phyloP scores from a whole-genome alignment of 2,797 vertebrate species.

The Adelosebastes latens region DNA sequence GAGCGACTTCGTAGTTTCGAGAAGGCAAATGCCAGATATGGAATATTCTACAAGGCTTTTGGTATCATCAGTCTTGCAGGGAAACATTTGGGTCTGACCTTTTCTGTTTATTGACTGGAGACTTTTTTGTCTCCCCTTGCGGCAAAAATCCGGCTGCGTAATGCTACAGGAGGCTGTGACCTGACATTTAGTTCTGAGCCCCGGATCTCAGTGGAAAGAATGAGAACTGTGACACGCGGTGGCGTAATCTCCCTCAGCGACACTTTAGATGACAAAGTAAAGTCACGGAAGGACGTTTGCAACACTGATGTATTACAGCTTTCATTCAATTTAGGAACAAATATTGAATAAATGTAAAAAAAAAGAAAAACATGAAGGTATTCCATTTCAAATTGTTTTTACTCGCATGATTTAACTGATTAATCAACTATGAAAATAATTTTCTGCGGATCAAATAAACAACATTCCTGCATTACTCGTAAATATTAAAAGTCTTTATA shows the following conservation, averaged over 20 bases:
- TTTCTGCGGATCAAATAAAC: neutral
- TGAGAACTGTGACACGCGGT: conserved; percentile 10
- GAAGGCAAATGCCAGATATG: conserved; percentile 65
- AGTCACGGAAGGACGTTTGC: conserved; percentile 14
- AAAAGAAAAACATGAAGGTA: neutral
- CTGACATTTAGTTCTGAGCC: conserved; percentile 75
- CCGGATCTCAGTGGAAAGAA: conserved; percentile 34
- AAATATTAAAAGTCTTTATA: neutral
- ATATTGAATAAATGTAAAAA: no score
- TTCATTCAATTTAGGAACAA: neutral
- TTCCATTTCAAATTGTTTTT: neutral
- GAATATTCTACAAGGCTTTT: conserved; percentile 52
- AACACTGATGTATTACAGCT: neutral
- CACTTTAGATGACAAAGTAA: conserved; percentile 4
- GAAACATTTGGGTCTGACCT: conserved; percentile 79
- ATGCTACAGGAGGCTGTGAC: conserved; percentile 58
- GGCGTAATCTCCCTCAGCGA: conserved; percentile 13
- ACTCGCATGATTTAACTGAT: neutral
- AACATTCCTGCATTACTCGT: neutral
- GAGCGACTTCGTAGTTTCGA: conserved; percentile 31
- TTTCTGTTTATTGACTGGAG: conserved; percentile 75
- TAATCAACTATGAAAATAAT: neutral
- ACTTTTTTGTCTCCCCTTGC: conserved; percentile 50
- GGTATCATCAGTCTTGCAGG: conserved; percentile 64
- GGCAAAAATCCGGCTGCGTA: conserved; percentile 32